Evolutionary conservation across 1,140 invertebrate species (phyloP), one percentile per base, ranked within the genome.

Genomic region (Reticulitermes speratus): DNA sequence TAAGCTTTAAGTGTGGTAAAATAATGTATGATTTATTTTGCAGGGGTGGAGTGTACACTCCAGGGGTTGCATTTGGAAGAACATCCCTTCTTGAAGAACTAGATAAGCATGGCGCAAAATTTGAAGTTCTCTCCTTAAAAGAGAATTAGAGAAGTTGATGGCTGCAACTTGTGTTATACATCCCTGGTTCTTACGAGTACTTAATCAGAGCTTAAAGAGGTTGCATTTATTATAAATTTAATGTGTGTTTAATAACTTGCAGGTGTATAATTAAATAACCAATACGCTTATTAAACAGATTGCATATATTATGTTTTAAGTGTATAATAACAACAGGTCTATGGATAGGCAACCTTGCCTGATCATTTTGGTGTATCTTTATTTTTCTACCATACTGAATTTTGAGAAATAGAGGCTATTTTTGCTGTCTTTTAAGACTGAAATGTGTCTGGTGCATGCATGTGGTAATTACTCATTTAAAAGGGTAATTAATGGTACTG

Each of bases 41-140:
- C 88, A 93, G 92, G 32, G 94, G 94, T 87, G 94, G 94, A 45
- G 93, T 94, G 8, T 92, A 91, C 86, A 90, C 94, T 85, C 93
- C 94, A 59, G 94, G 92, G 59, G 91, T 91, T 45, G 93, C 92
- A 55, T 95, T 96, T 90, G 90, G 89, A 2, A 93, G 95, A 86
- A 96, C 95, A 3, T 91, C 90, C 25, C 89, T 96, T 19, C 92
- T 95, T 16, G 91, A 95, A 38, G 90, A 93, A 82, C 90, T 96
- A 6, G 90, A 91, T 65, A 92, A 94, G 85, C 91, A 94, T 88
- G 92, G 93, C 65, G 87, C 96, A 14, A 94, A 90, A 75, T 96
- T 95, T 88, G 92, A 94, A 90, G 90, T 94, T 48, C 44, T 93
- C 38, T 90, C 90, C 44, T 89, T 90, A 32, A 89, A 87, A 82